phyloP scores from a whole-genome alignment of 2,797 vertebrate genomes.

The Sandelia bainsii region DNA sequence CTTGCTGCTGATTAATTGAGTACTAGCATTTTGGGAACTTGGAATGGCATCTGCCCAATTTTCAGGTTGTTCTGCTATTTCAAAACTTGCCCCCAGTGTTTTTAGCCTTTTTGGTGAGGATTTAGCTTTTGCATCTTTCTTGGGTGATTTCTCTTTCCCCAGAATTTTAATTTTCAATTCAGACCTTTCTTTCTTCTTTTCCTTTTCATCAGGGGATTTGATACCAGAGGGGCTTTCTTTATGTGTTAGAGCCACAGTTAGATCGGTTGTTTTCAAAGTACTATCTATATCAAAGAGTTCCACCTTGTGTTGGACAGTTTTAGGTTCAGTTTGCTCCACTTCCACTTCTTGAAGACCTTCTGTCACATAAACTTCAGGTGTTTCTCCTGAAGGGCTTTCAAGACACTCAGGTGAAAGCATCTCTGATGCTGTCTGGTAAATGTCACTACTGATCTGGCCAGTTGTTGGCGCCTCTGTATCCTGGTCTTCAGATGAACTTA shows the following conservation, averaged over 20 bases:
- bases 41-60: constrained; percentile 32
- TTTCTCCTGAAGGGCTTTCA: constrained; percentile 63
- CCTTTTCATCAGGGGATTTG: constrained; percentile 73
- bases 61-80: constrained; percentile 61
- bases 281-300: constrained; percentile 80
- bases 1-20: constrained; percentile 38
- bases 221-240: constrained; percentile 45
- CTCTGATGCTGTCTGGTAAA: constrained; percentile 59
- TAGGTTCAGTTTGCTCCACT: constrained; percentile 64
- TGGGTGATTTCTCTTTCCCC: constrained; percentile 78
- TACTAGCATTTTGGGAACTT: constrained; percentile 53
- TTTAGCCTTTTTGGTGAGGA: constrained; percentile 77
- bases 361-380: constrained; percentile 47
- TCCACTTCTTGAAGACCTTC: constrained; percentile 57
- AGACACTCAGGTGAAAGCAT: constrained; percentile 70
- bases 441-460: constrained; percentile 61
- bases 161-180: constrained; percentile 82
- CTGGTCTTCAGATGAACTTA: constrained; percentile 86
- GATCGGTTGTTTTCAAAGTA: constrained; percentile 81
- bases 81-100: constrained; percentile 76
- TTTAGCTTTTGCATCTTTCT: constrained; percentile 74
- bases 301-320: constrained; percentile 79
- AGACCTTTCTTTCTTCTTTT: constrained; percentile 79
- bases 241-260: constrained; percentile 68
- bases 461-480: constrained; percentile 65